phyloP scores from a whole-genome alignment of 2,888 invertebrate species.

The Eilema caniola region DNA sequence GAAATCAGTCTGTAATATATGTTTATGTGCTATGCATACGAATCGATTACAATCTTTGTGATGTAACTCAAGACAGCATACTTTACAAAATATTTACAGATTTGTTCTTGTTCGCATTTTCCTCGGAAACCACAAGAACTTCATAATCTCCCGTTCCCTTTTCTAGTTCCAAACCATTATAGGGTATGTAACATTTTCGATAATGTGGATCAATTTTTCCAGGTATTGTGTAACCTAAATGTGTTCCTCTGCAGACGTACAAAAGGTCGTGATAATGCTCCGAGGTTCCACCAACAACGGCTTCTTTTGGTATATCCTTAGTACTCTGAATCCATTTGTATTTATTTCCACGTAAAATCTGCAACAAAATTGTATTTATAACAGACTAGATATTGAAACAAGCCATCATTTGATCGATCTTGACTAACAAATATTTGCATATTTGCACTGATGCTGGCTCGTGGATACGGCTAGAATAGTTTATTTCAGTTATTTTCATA shows the following conservation, averaged over 20 bases:
- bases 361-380: background rate
- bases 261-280: background rate
- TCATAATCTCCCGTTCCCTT: background rate
- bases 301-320: background rate
- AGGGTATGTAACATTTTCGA: background rate
- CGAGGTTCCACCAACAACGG: background rate
- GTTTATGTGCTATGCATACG: no score
- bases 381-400: no score
- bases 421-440: no score
- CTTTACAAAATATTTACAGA: no score
- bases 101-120: background rate
- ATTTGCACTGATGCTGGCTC: no score
- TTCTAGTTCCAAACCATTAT: background rate
- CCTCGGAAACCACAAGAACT: background rate
- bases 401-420: no score
- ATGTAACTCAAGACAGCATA: no score
- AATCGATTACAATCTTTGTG: no score
- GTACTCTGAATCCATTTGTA: background rate
- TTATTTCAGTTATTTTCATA: no score
- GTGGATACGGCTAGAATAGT: no score
- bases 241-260: background rate
- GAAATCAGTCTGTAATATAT: no score
- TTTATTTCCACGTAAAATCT: background rate
- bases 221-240: background rate
- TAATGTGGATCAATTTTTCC: background rate